A percentile compares a stretch with the other conserved stretches of the same genome.
Evolutionary conservation across 1,140 invertebrate genomes (phyloP).

Genomic region (Solenopsis fugax): DNA sequence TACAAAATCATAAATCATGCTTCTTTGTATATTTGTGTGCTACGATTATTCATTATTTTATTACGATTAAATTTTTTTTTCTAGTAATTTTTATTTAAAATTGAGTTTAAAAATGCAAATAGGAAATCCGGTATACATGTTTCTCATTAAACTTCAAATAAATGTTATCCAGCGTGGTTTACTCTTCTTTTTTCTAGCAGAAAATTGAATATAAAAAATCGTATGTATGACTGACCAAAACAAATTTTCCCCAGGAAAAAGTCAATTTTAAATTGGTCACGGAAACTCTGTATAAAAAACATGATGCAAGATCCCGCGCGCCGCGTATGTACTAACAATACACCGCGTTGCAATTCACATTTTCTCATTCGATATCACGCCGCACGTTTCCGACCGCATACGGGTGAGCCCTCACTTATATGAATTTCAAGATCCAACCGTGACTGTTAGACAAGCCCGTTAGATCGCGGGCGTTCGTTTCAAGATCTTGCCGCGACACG

Average conservation of each 20-base stretch:
- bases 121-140: background rate
- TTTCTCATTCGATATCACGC: constrained; percentile 19
- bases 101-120: background rate
- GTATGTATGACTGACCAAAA: background rate
- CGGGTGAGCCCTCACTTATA: background rate
- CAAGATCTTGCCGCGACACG: background rate
- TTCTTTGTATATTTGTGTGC: no score
- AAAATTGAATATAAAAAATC: constrained; percentile 23
- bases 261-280: constrained; percentile 25
- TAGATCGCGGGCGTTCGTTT: constrained; percentile 38
- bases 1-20: background rate
- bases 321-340: background rate
- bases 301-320: background rate
- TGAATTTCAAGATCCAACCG: constrained; percentile 45
- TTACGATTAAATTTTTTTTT: background rate
- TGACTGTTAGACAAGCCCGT: constrained; percentile 34
- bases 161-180: background rate
- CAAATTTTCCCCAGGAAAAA: background rate
- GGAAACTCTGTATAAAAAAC: background rate
- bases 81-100: constrained; percentile 23
- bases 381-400: background rate
- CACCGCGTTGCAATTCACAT: background rate
- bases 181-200: background rate
- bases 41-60: background rate
- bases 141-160: constrained; percentile 2